These are phyloP conservation scores for Brachionus plicatilis DNA, from an alignment of 1,140 invertebrate species.

Conservation along the genomic window DNA sequence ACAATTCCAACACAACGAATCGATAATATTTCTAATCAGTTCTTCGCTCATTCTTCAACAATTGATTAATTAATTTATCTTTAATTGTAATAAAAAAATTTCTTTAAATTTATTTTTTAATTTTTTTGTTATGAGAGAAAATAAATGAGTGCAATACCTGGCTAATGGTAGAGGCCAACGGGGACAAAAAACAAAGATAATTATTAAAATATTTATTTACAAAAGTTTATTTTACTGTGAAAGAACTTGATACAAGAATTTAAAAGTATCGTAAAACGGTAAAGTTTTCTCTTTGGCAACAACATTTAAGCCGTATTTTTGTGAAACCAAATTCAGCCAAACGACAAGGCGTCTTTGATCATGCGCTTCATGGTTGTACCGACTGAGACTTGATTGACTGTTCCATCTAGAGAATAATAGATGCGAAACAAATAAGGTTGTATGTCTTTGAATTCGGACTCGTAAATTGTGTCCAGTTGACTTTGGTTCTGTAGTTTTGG, in stretches of 20 bases:
- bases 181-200: not conserved
- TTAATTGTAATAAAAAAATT: not conserved
- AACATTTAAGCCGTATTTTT: not conserved
- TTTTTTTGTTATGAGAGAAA: not conserved
- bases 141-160: conserved; percentile 7
- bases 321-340: conserved; percentile 41
- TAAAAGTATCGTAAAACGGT: not conserved
- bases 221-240: conserved; percentile 6
- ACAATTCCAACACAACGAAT: conserved; percentile 35
- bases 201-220: conserved; percentile 7
- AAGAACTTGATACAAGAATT: not conserved
- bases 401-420: conserved; percentile 36
- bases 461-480: conserved; percentile 86
- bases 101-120: not conserved
- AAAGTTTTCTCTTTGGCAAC: not conserved
- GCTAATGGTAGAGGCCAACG: not conserved
- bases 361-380: conserved; percentile 78
- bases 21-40: not conserved
- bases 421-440: conserved; percentile 84
- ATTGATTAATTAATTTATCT: not conserved
- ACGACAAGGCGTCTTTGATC: conserved; percentile 75
- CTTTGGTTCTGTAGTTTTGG: conserved; percentile 87
- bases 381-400: conserved; percentile 44
- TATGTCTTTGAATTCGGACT: conserved; percentile 80
- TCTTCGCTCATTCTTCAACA: not conserved